phyloP scores from a whole-genome alignment of 1,140 invertebrate species.

The Papilio machaon region DNA sequence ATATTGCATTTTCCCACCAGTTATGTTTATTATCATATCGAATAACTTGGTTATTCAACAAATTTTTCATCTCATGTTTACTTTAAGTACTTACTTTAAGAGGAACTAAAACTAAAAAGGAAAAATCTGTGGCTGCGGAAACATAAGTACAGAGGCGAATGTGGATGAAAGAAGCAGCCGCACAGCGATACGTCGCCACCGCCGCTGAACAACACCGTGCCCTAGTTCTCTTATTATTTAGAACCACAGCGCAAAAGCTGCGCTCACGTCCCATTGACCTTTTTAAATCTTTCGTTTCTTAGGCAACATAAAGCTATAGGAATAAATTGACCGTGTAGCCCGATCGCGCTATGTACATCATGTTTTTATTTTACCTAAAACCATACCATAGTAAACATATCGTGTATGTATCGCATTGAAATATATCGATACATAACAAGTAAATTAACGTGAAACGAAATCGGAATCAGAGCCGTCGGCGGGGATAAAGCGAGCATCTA shows the following conservation, averaged over 20 bases:
- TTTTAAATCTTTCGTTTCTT: conserved; percentile 15
- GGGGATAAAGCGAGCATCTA: conserved; percentile 68
- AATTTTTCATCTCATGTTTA: not conserved
- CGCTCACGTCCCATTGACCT: conserved; percentile 40
- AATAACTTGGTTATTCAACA: not conserved
- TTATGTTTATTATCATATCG: not conserved
- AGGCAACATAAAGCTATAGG: conserved; percentile 18
- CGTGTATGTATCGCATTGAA: conserved; percentile 47
- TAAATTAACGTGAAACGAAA: conserved; percentile 44
- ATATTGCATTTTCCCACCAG: not conserved
- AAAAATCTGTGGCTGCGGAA: not conserved
- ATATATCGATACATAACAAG: conserved; percentile 35
- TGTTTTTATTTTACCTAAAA: conserved; percentile 48
- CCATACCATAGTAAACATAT: conserved; percentile 78
- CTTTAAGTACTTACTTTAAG: not conserved
- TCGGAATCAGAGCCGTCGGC: conserved; percentile 57
- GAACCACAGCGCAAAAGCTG: conserved; percentile 23
- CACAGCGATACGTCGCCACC: conserved; percentile 62
- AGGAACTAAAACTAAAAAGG: not conserved
- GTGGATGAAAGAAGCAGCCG: conserved; percentile 64
- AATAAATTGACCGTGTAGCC: conserved; percentile 4
- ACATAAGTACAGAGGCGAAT: conserved; percentile 43
- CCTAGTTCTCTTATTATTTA: conserved; percentile 69
- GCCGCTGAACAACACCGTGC: conserved; percentile 67
- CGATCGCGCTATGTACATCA: conserved; percentile 1